Conservation (phyloP, 2,797 vertebrate genomes). For the Thaleichthys pacificus region DNA sequence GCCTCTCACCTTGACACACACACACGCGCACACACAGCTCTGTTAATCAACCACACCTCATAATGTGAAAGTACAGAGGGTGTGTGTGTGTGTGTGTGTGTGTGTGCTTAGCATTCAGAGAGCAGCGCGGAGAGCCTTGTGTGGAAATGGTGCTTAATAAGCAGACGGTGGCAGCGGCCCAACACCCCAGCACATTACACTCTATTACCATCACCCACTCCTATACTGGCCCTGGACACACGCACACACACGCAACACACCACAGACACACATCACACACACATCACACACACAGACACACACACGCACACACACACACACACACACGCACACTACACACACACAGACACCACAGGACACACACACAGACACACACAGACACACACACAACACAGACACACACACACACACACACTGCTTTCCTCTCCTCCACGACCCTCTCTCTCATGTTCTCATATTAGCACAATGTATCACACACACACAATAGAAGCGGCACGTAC, state of each 20-base stretch:
- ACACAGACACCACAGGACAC: background rate
- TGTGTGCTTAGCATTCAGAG: background rate
- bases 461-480: too few relatives aligned
- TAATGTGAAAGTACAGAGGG: background rate
- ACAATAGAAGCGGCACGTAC: too few relatives aligned
- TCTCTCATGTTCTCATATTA: too few relatives aligned
- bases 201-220: too few relatives aligned
- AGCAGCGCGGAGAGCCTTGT: background rate
- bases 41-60: background rate
- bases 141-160: background rate
- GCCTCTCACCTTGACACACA: conserved; percentile 6
- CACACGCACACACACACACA: conserved; percentile 1
- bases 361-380: background rate
- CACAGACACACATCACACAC: too few relatives aligned
- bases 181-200: background rate
- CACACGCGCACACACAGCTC: conserved; percentile 18
- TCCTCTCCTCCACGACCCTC: too few relatives aligned
- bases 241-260: background rate
- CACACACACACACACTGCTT: background rate
- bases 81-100: background rate
- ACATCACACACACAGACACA: conserved; percentile 5
- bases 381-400: conserved; percentile 3
- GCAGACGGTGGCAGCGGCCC: too few relatives aligned
- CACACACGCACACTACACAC: background rate
- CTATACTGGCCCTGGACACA: background rate